These are phyloP conservation scores for Pseudomyrmex concolor DNA, from an alignment of 1,140 invertebrate genomes.

Conservation along the genomic window DNA sequence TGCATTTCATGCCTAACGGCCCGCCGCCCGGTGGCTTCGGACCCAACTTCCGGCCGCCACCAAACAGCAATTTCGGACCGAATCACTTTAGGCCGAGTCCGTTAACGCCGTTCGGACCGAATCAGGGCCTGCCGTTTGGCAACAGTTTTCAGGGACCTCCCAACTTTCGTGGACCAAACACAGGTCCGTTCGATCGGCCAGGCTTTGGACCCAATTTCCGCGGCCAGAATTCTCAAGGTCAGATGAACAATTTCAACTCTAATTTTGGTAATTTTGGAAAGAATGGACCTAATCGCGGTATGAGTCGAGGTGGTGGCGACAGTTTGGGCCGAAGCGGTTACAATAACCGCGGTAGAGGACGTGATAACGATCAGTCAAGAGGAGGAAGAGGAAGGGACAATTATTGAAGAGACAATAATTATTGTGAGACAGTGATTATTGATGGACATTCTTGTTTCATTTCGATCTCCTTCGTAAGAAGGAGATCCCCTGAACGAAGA, in stretches of 20 bases:
- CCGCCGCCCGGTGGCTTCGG: conserved; percentile 77
- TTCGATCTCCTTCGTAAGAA: not conserved
- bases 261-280: conserved; percentile 76
- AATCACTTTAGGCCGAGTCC: conserved; percentile 79
- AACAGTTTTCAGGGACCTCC: conserved; percentile 78
- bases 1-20: conserved; percentile 78
- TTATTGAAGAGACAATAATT: conserved; percentile 70
- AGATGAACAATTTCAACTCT: conserved; percentile 72
- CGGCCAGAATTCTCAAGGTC: conserved; percentile 70
- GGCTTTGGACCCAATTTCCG: conserved; percentile 80
- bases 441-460: conserved; percentile 3
- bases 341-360: conserved; percentile 78
- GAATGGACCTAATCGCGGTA: conserved; percentile 76
- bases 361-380: conserved; percentile 78
- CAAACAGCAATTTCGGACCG: conserved; percentile 80
- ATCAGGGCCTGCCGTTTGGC: conserved; percentile 73
- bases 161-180: conserved; percentile 77
- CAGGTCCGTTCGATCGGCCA: conserved; percentile 77
- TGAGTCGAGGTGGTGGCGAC: conserved; percentile 78
- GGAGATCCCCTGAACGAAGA: not conserved
- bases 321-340: conserved; percentile 77
- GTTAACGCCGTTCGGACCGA: conserved; percentile 77
- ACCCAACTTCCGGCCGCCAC: conserved; percentile 75
- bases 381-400: conserved; percentile 78
- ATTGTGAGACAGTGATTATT: conserved; percentile 6